Evolutionary conservation across 37 sponge, comb jelly and placozoan genomes (phyloP).

Genomic region (Theonella swinhoei): DNA sequence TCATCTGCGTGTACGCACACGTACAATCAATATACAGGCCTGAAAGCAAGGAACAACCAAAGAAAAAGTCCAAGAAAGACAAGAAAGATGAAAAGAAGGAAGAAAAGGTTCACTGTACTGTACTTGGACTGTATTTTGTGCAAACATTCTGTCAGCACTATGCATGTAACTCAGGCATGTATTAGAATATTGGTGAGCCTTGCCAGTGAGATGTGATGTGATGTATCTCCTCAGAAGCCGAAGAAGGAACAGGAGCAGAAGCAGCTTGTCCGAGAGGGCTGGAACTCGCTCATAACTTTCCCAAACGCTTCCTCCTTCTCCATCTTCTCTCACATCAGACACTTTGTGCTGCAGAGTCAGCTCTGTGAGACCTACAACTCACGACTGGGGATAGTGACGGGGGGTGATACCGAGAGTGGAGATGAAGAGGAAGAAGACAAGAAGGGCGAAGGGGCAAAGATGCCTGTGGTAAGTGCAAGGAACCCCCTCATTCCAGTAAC

Average conservation of each 20-base stretch:
- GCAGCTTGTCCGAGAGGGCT: slow-evolving; percentile 61
- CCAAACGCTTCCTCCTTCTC: slow-evolving; percentile 72
- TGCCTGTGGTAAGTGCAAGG: slow-evolving; percentile 66
- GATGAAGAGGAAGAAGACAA: slow-evolving; percentile 39
- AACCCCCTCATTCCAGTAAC: too few relatives aligned
- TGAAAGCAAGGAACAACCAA: slow-evolving; percentile 23
- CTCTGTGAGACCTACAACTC: slow-evolving; percentile 71
- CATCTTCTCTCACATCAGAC: slow-evolving; percentile 69
- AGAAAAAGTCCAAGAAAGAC: slow-evolving; percentile 35
- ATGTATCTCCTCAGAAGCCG: slow-evolving; percentile 10
- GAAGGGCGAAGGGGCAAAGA: slow-evolving; percentile 30
- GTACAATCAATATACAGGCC: neutral
- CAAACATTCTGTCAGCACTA: neutral
- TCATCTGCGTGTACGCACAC: too few relatives aligned
- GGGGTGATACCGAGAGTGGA: slow-evolving; percentile 37
- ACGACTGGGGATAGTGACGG: neutral
- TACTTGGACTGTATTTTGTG: neutral
- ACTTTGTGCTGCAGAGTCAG: slow-evolving; percentile 72
- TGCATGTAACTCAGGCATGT: neutral
- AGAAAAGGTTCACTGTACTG: slow-evolving; percentile 9
- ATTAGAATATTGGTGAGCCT: neutral
- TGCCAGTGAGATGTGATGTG: too few relatives aligned
- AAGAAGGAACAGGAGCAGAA: slow-evolving; percentile 47
- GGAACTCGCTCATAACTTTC: slow-evolving; percentile 55
- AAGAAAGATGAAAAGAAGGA: slow-evolving; percentile 59